Percentiles rank a stretch among this genome's conserved stretches.
phyloP scores from a whole-genome alignment of 2,113 vertebrate species.

The Pelodiscus sinensis region DNA sequence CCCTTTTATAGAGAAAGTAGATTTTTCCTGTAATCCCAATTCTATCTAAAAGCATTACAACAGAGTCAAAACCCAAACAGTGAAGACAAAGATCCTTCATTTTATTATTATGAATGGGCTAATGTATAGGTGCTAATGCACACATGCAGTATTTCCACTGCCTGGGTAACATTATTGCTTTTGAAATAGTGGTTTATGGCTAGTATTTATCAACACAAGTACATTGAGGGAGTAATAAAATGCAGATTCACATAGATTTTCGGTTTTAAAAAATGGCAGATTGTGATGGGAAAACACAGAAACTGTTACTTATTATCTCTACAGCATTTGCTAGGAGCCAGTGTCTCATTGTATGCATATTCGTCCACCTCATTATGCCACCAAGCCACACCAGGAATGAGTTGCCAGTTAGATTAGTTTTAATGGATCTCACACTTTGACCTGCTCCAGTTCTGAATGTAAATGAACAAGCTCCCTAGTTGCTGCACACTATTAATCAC shows the following conservation, averaged over 20 bases:
- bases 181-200: background rate
- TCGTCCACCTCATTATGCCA: constrained; percentile 21
- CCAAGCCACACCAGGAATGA: constrained; percentile 11
- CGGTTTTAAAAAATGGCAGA: background rate
- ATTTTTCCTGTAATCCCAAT: background rate
- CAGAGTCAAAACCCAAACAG: background rate
- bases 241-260: constrained; percentile 3
- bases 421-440: constrained; percentile 33
- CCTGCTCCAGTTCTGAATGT: constrained; percentile 31
- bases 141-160: background rate
- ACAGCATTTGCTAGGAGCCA: background rate
- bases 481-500: background rate
- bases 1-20: background rate
- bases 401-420: constrained; percentile 35
- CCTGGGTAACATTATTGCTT: background rate
- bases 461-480: constrained; percentile 3
- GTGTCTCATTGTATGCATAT: background rate
- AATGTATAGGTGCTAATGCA: background rate
- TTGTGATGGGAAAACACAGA: background rate
- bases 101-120: background rate
- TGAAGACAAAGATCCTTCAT: background rate
- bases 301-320: background rate
- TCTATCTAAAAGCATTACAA: background rate
- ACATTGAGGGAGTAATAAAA: background rate
- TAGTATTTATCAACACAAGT: background rate